Evolutionary conservation across 1,140 invertebrate genomes (phyloP), one percentile per base, ranked within the genome.

Genomic region (Heliothis subflexa): DNA sequence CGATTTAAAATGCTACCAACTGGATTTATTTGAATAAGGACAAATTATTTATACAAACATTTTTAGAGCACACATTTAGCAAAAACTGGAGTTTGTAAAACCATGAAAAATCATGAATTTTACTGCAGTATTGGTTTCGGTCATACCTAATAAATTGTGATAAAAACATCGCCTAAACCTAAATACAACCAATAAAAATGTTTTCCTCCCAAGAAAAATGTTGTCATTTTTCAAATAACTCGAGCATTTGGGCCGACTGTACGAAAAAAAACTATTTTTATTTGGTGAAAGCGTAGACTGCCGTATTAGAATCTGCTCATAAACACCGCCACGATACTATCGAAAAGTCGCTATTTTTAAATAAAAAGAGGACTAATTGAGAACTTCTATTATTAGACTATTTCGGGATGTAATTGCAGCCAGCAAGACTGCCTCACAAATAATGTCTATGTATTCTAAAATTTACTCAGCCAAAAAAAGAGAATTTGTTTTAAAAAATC

Each of bases 251-350:
- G 57, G 52, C 52, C 3, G 12, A 25, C 55, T 59, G 76, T 71
- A 16, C 16, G 77, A 82, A 85, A 82, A 89, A 89, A 90, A 88
- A 87, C 87, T 88, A 87, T 76, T 80, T 28, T 55, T 90, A 87
- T 88, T 89, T 89, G 87, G 89, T 89, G 85, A 82, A 87, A 90
- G 83, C 84, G 83, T 76, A 84, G 74, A 83, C 73, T 81, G 80
- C 72, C 64, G 66, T 49, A 9, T 11, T 21, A 45, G 74, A 71
- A 79, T 83, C 71, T 54, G 47, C 78, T 75, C 75, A 14, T 72
- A 83, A 77, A 85, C 80, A 80, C 80, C 81, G 71, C 61, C 80
- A n/a, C 13, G 21, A 59, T 5, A n/a, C 13, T 25, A 18, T 50
- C 1, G 21, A 21, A 68, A 66, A 16, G 4, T 66, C 21, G 55